Conservation (phyloP, 2,888 invertebrate genomes). For the Tetragnatha montana region DNA sequence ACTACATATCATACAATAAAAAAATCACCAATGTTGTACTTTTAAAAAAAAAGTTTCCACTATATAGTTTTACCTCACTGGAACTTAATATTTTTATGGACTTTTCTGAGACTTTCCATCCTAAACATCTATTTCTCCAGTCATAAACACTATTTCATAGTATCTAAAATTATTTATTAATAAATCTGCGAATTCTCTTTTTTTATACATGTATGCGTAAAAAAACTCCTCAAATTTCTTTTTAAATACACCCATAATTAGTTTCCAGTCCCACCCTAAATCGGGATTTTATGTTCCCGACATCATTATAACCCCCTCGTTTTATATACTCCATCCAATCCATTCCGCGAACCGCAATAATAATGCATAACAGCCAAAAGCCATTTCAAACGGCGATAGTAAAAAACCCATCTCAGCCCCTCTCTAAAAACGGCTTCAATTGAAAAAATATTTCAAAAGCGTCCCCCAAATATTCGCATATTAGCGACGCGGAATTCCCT, state of each 20-base stretch:
- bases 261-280: background rate
- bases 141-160: too few species aligned
- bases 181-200: too few species aligned
- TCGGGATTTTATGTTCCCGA: background rate
- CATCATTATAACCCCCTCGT: background rate
- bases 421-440: slow-evolving; percentile 17
- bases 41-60: too few species aligned
- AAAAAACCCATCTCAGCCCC: slow-evolving; percentile 10
- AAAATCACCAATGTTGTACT: too few species aligned
- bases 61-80: too few species aligned
- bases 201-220: too few species aligned
- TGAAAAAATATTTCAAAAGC: slow-evolving; percentile 14
- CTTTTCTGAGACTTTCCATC: too few species aligned
- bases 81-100: too few species aligned
- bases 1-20: too few species aligned
- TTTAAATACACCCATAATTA: background rate
- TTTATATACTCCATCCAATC: background rate
- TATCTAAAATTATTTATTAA: too few species aligned
- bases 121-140: too few species aligned
- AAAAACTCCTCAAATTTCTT: too few species aligned
- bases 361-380: background rate
- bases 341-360: background rate
- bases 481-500: slow-evolving; percentile 38
- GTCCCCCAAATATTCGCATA: slow-evolving; percentile 34
- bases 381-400: background rate